Percentiles rank a stretch among this genome's conserved stretches.
Evolutionary conservation across 92 coral and sea anemone species (phyloP).

Genomic region (Porites divaricata): DNA sequence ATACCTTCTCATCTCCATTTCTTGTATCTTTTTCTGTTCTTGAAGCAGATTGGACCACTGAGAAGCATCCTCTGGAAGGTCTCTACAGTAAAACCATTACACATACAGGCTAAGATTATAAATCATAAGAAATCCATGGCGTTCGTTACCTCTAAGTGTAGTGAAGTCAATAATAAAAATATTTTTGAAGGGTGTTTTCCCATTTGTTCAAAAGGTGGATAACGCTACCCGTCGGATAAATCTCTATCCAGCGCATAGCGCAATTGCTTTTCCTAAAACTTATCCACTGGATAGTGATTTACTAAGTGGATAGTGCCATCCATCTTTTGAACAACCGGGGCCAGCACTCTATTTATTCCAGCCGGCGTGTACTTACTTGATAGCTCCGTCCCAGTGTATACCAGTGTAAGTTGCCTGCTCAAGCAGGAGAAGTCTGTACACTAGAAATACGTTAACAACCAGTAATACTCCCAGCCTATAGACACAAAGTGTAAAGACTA

Average conservation of each 20-base stretch:
- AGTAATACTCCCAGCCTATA: constrained; percentile 76
- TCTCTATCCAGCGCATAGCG: background rate
- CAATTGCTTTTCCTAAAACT: background rate
- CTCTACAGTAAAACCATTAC: constrained; percentile 47
- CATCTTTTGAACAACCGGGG: background rate
- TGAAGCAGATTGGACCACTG: constrained; percentile 85
- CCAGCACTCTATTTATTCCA: background rate
- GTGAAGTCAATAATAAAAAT: too few species aligned
- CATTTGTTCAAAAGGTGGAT: background rate
- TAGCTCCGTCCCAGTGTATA: constrained; percentile 57
- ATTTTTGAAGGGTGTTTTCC: too few species aligned
- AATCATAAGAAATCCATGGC: background rate
- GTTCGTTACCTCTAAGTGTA: too few species aligned
- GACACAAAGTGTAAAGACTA: background rate
- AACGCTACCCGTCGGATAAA: background rate
- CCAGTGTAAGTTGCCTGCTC: constrained; percentile 75
- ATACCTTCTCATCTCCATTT: constrained; percentile 79
- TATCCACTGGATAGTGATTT: background rate
- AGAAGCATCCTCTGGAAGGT: constrained; percentile 81
- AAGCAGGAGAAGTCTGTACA: constrained; percentile 83
- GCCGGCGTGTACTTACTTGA: constrained; percentile 50
- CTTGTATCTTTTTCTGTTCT: constrained; percentile 80
- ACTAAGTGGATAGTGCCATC: too few species aligned
- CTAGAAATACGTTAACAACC: constrained; percentile 77
- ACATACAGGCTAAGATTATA: background rate